phyloP scores from a whole-genome alignment of 2,797 vertebrate genomes.

The Mormyrus hasselquistii region DNA sequence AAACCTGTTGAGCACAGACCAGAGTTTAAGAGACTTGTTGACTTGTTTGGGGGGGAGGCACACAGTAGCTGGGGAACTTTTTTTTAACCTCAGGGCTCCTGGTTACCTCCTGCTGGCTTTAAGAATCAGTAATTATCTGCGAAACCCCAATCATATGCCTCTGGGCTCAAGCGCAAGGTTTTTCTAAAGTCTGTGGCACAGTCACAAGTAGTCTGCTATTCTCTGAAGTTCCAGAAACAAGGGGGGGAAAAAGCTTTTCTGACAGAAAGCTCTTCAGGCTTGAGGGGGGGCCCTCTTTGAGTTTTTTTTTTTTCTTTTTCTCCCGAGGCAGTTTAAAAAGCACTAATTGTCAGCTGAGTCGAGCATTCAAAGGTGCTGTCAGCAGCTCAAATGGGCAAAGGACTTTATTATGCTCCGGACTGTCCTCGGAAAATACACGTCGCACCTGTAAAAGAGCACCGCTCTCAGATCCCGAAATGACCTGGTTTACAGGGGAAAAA shows the following conservation, averaged over 20 bases:
- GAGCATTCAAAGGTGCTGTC: constrained; percentile 33
- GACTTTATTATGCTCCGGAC: background rate
- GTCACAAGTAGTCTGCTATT: constrained; percentile 30
- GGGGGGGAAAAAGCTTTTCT: background rate
- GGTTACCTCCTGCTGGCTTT: constrained; percentile 49
- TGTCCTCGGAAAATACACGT: background rate
- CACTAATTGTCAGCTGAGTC: constrained; percentile 27
- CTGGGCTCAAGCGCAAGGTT: constrained; percentile 23
- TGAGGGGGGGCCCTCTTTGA: constrained; percentile 23
- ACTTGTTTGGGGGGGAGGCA: constrained; percentile 1
- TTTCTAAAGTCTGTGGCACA: constrained; percentile 23
- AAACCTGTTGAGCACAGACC: background rate
- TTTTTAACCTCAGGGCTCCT: constrained; percentile 30
- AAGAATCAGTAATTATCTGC: constrained; percentile 55
- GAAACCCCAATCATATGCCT: constrained; percentile 37
- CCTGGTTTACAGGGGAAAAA: background rate
- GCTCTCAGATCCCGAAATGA: background rate
- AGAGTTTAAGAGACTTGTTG: constrained; percentile 36
- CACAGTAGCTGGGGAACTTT: background rate
- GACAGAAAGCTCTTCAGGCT: constrained; percentile 18
- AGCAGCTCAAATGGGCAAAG: constrained; percentile 27
- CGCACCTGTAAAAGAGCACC: background rate
- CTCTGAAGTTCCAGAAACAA: constrained; percentile 15
- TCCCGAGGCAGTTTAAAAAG: constrained; percentile 28
- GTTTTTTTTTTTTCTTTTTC: constrained; percentile 31